Evolutionary conservation across 2,888 invertebrate species (phyloP).

Genomic region (Pammene aurita): DNA sequence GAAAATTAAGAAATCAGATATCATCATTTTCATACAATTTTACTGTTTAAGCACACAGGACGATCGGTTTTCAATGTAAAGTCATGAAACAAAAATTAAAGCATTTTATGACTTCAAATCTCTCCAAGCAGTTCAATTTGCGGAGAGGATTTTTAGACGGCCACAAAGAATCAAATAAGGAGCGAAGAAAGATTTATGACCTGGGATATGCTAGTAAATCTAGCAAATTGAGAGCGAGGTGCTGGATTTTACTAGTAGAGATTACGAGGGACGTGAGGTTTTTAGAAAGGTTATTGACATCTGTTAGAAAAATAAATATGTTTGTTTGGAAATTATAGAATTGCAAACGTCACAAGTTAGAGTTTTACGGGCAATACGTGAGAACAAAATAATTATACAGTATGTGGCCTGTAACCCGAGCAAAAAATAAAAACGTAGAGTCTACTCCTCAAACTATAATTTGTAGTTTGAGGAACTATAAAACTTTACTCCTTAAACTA

Average conservation of each 20-base stretch:
- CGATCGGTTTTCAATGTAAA: background rate
- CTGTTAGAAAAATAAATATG: background rate
- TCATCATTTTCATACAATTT: no score
- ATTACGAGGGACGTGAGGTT: background rate
- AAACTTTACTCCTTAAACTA: no score
- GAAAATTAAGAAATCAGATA: no score
- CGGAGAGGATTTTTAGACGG: conserved; percentile 10
- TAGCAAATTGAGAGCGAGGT: conserved; percentile 11
- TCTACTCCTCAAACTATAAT: no score
- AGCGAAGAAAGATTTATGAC: conserved; percentile 13
- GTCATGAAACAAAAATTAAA: background rate
- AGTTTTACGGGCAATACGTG: no score
- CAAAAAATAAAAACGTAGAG: no score
- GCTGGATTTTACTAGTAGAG: background rate
- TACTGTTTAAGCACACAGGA: background rate
- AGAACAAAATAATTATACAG: no score
- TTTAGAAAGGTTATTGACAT: background rate
- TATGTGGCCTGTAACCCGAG: no score
- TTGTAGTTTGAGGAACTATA: no score
- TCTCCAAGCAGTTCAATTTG: conserved; percentile 1
- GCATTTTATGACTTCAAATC: conserved; percentile 14
- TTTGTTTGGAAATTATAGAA: no score
- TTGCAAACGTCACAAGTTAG: no score
- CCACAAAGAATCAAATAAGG: conserved; percentile 25
- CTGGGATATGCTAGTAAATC: conserved; percentile 14